These are phyloP conservation scores for Centropus unirufus DNA, from an alignment of 2,113 vertebrate genomes.

Conservation along the genomic window DNA sequence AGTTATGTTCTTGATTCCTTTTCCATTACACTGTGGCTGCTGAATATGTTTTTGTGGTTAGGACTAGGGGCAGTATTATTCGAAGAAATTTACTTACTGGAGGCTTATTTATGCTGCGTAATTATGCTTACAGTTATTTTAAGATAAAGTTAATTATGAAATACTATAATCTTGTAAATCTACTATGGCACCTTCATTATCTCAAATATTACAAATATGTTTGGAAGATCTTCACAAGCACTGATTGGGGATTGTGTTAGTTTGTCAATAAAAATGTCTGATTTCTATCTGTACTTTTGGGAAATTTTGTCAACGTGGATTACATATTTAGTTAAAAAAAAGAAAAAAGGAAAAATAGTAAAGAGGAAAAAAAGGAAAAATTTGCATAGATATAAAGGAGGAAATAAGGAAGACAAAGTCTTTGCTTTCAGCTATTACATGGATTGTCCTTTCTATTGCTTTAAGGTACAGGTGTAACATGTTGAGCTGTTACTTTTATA, in stretches of 20 bases:
- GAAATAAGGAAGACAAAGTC: not conserved
- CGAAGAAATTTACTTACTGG: constrained; percentile 15
- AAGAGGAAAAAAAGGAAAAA: no score
- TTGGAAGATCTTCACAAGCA: not conserved
- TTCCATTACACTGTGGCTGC: not conserved
- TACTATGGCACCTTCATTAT: constrained; percentile 22
- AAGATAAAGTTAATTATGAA: constrained; percentile 25
- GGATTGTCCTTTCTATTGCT: not conserved
- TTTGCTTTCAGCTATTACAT: not conserved
- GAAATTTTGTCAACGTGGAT: not conserved
- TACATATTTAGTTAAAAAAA: not conserved
- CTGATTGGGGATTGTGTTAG: not conserved
- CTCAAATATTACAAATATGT: not conserved
- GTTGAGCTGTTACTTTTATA: not conserved
- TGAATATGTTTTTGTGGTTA: not conserved
- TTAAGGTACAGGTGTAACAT: not conserved
- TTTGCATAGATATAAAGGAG: not conserved
- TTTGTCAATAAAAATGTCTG: not conserved
- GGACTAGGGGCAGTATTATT: not conserved
- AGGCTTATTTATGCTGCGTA: constrained; percentile 30
- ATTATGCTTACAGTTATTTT: constrained; percentile 44
- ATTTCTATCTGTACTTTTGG: not conserved
- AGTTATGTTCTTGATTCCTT: not conserved
- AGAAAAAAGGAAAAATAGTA: no score
- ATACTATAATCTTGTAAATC: constrained; percentile 35